Evolutionary conservation across 2,888 invertebrate genomes (phyloP), one percentile per base, ranked within the genome.

Genomic region (Cosmia pyralina): DNA sequence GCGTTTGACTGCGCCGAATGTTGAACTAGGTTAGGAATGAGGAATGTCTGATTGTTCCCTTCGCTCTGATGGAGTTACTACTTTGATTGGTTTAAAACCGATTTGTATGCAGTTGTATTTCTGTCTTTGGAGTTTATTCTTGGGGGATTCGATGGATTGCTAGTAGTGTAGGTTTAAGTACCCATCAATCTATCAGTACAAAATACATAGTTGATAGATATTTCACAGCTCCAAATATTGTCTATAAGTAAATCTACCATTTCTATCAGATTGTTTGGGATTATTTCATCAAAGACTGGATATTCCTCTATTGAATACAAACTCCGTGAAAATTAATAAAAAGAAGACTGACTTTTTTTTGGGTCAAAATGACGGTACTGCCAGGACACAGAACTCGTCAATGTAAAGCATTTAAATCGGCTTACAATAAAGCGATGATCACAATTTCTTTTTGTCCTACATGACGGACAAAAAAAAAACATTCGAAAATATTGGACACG

Each of bases 21-120:
- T 81, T 81, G 73, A 63, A 60, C 60, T 81, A 78, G 74, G 74
- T 58, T 81, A 19, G 63, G 28, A 67, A 44, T 60, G 64, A 64
- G 63, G 77, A 73, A 68, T 68, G 73, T 58, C n/a, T 63, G 66
- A 60, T 72, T 59, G 69, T 64, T 66, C 48, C 50, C 44, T 55
- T 50, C 50, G 50, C 62, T 67, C 19, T 72, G 60, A 72, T 81
- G 50, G 57, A 66, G 48, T 69, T n/a, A n/a, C n/a, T n/a, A n/a
- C n/a, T n/a, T n/a, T n/a, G n/a, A n/a, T n/a, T n/a, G n/a, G n/a
- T n/a, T n/a, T n/a, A n/a, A n/a, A n/a, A n/a, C 57, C 4, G 57
- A 79, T 66, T 52, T 73, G 57, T 66, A 65, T 77, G 65, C 66
- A 62, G 41, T 62, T 48, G 11, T 7, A 48, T n/a, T 77, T 52